Evolutionary conservation across 2,888 invertebrate genomes (phyloP), one percentile per base, ranked within the genome.

Genomic region (Phorcus lineatus): DNA sequence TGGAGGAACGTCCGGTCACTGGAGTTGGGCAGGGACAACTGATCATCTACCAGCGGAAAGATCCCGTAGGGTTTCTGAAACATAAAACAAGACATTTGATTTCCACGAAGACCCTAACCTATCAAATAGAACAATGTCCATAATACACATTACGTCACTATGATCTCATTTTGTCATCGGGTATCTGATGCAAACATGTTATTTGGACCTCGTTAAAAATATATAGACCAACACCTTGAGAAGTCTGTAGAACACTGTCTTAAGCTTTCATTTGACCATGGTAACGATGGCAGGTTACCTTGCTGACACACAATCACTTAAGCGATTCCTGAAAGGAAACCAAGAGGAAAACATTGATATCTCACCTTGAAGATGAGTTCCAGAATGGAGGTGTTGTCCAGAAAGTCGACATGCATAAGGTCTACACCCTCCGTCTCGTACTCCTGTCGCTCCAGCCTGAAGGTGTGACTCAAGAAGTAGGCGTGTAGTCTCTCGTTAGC

Each of bases 401-500:
- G 75, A 74, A 81, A 86, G 9, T 79, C 53, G 17, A 89, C 82
- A 17, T 84, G 81, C 1, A 53, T 77, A 80, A 81, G 82, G 16
- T 81, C 47, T n/a, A 89, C 79, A 7, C 86, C 89, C 74, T 88
- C 89, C 6, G 54, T 55, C 47, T 67, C 66, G 57, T 88, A 88
- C 31, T 85, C 83, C 55, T 82, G 80, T 77, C 85, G 70, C 74
- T 90, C 90, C 13, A 80, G 74, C 0, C 82, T 66, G 74, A 90
- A 87, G 22, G 87, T 82, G 75, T 88, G 85, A 53, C 86, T 81
- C 78, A 89, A 84, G 80, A 89, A 88, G 80, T 84, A 87, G 79
- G 87, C 86, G 75, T 90, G 90, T 17, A 88, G 83, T 40, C 79
- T 74, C 75, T 88, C 88, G 77, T 88, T 88, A 16, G 87, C 84